These are phyloP conservation scores for Eptatretus burgeri DNA, from an alignment of 2,113 vertebrate genomes.

Conservation along the genomic window DNA sequence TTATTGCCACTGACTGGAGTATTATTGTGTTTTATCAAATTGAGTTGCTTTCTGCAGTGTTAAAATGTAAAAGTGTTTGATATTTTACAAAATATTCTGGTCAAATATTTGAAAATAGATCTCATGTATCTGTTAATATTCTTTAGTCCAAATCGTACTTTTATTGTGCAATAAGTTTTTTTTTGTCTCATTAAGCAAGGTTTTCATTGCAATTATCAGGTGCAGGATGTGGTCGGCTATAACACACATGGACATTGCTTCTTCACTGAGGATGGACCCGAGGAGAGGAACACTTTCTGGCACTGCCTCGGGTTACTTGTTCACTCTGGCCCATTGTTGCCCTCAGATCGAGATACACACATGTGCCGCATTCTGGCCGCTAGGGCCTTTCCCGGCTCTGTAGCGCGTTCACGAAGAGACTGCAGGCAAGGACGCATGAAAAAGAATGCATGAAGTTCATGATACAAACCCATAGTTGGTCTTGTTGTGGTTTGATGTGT, in stretches of 20 bases:
- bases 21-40: too few species aligned
- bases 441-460: background rate
- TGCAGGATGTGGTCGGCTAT: conserved; percentile 69
- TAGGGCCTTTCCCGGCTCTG: conserved; percentile 49
- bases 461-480: too few species aligned
- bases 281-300: conserved; percentile 73
- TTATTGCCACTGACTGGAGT: too few species aligned
- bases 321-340: conserved; percentile 50
- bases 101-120: too few species aligned
- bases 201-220: conserved; percentile 16
- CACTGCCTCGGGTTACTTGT: conserved; percentile 72
- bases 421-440: conserved; percentile 37
- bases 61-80: too few species aligned
- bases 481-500: too few species aligned
- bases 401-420: conserved; percentile 65
- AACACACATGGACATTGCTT: conserved; percentile 65
- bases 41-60: too few species aligned
- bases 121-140: too few species aligned
- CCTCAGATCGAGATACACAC: conserved; percentile 60
- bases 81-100: too few species aligned
- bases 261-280: conserved; percentile 76
- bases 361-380: conserved; percentile 65
- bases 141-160: too few species aligned
- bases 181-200: background rate
- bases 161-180: too few species aligned